phyloP scores from a whole-genome alignment of 2,797 vertebrate genomes.

The Salarias fasciatus region DNA sequence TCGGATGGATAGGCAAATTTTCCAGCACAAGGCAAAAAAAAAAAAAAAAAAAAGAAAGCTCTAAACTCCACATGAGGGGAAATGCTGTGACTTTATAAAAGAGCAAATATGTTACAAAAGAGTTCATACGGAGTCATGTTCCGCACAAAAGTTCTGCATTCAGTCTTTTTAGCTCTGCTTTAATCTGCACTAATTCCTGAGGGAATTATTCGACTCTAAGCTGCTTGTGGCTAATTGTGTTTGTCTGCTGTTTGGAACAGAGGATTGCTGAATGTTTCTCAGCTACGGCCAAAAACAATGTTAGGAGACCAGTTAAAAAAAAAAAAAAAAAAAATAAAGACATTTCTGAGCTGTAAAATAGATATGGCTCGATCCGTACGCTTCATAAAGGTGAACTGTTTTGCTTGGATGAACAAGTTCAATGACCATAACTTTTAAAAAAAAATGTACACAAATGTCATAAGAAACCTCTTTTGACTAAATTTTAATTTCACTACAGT shows the following conservation, averaged over 20 bases:
- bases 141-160: neutral
- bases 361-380: no score
- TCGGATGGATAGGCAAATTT: no score
- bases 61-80: no score
- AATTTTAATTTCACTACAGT: no score
- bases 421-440: no score
- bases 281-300: neutral
- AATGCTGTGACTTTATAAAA: neutral
- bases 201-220: slow-evolving; percentile 1
- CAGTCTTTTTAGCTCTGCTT: neutral
- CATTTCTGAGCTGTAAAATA: neutral
- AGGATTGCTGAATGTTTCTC: neutral
- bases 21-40: no score
- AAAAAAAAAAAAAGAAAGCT: no score
- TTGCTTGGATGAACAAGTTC: no score
- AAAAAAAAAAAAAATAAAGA: slow-evolving; percentile 1
- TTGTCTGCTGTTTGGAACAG: neutral
- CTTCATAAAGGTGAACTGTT: no score
- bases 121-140: neutral
- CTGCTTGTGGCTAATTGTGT: neutral
- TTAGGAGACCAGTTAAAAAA: neutral
- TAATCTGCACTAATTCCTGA: neutral
- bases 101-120: neutral
- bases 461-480: no score
- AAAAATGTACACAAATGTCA: no score